These are phyloP conservation scores for Megalonaias nervosa DNA, from an alignment of 1,140 invertebrate genomes.

Conservation along the genomic window DNA sequence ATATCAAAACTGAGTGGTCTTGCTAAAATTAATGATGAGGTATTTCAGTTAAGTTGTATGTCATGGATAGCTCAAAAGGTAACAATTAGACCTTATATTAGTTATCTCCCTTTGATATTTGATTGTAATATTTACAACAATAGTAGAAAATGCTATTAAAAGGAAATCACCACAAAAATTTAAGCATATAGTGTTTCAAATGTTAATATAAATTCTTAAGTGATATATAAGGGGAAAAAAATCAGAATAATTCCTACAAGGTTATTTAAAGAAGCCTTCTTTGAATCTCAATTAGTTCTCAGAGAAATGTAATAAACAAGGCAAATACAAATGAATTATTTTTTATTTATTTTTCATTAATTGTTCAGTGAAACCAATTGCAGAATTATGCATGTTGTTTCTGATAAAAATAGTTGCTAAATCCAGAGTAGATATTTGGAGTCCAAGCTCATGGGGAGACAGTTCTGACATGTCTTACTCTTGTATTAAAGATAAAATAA, in stretches of 20 bases:
- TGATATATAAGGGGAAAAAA: not conserved
- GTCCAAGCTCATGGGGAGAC: no score
- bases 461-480: no score
- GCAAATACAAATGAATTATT: no score
- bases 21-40: not conserved
- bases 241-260: not conserved
- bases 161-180: not conserved
- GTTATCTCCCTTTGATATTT: not conserved
- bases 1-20: no score
- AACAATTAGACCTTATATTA: not conserved
- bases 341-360: no score
- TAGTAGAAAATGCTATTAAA: no score
- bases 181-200: not conserved
- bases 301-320: not conserved
- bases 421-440: no score
- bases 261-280: not conserved
- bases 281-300: not conserved
- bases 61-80: not conserved
- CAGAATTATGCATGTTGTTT: no score
- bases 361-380: no score
- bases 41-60: not conserved
- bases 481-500: no score
- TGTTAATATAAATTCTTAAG: no score
- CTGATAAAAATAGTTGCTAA: no score
- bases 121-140: not conserved